Conservation (phyloP, 2,113 vertebrate genomes). For the Pheucticus melanocephalus region DNA sequence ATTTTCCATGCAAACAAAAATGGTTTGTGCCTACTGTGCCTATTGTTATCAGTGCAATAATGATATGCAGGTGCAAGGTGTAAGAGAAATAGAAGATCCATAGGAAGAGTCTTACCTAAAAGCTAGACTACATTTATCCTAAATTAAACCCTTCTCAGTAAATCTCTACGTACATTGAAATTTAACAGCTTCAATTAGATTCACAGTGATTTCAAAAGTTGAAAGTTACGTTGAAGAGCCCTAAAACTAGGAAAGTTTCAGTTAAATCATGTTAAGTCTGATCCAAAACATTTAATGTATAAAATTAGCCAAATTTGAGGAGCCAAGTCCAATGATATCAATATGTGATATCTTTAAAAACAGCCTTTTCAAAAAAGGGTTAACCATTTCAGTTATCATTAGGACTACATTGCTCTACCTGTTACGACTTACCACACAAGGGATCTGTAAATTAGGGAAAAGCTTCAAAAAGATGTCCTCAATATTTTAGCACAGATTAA, state of each 20-base stretch:
- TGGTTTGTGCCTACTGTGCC: neutral
- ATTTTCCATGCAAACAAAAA: neutral
- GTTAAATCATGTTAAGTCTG: neutral
- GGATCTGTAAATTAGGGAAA: neutral
- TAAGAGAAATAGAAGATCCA: neutral
- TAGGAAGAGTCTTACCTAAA: neutral
- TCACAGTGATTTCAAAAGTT: neutral
- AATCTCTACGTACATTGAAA: neutral
- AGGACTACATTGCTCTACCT: neutral
- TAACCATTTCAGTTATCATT: neutral
- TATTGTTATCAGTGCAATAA: neutral
- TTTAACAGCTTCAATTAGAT: neutral
- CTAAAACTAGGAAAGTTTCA: neutral
- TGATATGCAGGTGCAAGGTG: neutral
- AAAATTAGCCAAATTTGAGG: neutral
- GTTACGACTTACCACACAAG: neutral
- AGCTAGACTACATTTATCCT: neutral
- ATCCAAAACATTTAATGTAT: neutral
- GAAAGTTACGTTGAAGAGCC: neutral
- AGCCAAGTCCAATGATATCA: neutral
- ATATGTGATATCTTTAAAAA: neutral
- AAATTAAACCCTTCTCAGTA: neutral
- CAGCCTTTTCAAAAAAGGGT: neutral
- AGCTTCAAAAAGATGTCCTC: neutral
- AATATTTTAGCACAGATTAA: neutral